Evolutionary conservation across 2,113 vertebrate species (phyloP), one percentile per base, ranked within the genome.

Genomic region (Seriola aureovittata): DNA sequence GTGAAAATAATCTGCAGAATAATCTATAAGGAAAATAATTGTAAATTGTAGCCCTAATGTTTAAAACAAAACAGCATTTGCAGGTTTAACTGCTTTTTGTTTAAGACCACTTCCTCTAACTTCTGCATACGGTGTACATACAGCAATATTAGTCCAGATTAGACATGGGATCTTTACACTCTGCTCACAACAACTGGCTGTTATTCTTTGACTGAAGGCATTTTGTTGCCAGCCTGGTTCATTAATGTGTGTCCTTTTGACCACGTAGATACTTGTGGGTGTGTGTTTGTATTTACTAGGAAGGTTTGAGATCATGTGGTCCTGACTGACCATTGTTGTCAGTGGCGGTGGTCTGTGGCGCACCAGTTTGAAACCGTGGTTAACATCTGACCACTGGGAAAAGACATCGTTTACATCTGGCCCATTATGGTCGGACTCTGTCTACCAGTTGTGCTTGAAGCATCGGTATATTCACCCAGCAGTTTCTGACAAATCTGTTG

Each of bases 241-340:
- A 62, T 36, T 9, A 66, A 44, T 52, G 29, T 67, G 58, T 73
- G 67, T 75, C 52, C 48, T 48, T 64, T 50, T 70, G 67, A 71
- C 40, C 63, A 42, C 42, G 42, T 40, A 17, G 34, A 68, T 63
- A 66, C 50, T 68, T 82, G 60, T 65, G 36, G 46, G 52, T 21
- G 60, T 82, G 55, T 71, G 44, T 81, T 62, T 88, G 71, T 85
- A 25, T 79, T 81, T 85, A 34, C 78, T 55, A 44, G 65, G 34
- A 62, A 59, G 17, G 54, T 55, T 19, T 57, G 34, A 36, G 52
- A 60, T 48, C 21, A 1, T 73, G 84, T 72, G 67, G 62, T 25
- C 58, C 52, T 55, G 23, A 70, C 54, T 63, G 54, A 38, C 71
- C 57, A 57, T 71, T 84, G 81, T 75, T 83, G 81, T 78, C 68